A percentile compares a stretch with the other conserved stretches of the same genome.
Evolutionary conservation across 2,888 invertebrate species (phyloP).

Genomic region (Lydus trimaculatus): DNA sequence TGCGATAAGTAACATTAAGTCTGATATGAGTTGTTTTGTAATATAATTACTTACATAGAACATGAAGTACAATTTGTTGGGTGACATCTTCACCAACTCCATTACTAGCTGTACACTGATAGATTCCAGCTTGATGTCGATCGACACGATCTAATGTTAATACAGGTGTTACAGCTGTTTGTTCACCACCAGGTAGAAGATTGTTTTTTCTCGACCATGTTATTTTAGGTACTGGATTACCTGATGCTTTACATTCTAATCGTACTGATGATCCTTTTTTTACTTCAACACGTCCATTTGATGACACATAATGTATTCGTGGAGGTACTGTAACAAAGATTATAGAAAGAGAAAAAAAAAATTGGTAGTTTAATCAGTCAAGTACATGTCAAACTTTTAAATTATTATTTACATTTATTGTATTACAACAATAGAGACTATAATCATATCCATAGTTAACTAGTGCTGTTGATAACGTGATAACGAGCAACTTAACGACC

Average conservation of each 20-base stretch:
- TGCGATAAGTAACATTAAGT: too few species aligned
- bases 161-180: conserved; percentile 67
- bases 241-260: conserved; percentile 63
- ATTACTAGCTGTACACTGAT: conserved; percentile 70
- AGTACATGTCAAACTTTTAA: background rate
- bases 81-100: conserved; percentile 70
- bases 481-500: background rate
- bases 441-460: background rate
- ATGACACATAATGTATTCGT: conserved; percentile 68
- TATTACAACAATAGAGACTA: background rate
- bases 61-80: conserved; percentile 68
- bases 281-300: conserved; percentile 70
- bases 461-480: background rate
- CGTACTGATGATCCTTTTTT: conserved; percentile 64
- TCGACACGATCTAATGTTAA: conserved; percentile 69
- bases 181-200: conserved; percentile 66
- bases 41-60: conserved; percentile 67
- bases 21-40: too few species aligned
- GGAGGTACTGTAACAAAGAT: conserved; percentile 65
- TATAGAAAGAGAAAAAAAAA: background rate
- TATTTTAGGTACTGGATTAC: conserved; percentile 64
- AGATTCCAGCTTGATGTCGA: conserved; percentile 69
- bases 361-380: background rate
- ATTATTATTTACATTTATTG: background rate
- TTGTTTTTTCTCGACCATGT: conserved; percentile 65